phyloP scores from a whole-genome alignment of 2,888 invertebrate genomes.

The Phyto melanocephala region DNA sequence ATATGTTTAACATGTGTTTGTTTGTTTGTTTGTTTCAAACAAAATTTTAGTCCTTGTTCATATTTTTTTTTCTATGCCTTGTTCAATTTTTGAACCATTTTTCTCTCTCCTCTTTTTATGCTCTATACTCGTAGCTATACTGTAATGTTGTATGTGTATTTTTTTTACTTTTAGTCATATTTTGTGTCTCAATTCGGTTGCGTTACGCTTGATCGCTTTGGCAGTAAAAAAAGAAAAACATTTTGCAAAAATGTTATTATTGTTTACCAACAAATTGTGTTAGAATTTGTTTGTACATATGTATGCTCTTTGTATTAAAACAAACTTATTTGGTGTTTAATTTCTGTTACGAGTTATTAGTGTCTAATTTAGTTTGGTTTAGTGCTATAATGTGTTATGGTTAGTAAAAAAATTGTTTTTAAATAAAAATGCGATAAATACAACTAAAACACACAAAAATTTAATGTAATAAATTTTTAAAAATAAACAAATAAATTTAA shows the following conservation, averaged over 20 bases:
- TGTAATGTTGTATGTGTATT: too few relatives aligned
- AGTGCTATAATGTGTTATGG: slow-evolving; percentile 48
- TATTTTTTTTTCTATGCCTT: neutral
- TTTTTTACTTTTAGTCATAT: slow-evolving; percentile 17
- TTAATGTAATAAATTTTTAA: neutral
- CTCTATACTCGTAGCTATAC: too few relatives aligned
- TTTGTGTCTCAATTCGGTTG: neutral
- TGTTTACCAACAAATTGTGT: neutral
- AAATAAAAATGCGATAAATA: neutral
- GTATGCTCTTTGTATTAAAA: neutral
- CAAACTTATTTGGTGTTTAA: neutral
- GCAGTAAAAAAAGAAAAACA: slow-evolving; percentile 1
- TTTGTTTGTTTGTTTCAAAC: too few relatives aligned
- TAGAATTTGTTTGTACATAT: neutral
- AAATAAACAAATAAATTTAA: slow-evolving; percentile 20
- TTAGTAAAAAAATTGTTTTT: slow-evolving; percentile 27
- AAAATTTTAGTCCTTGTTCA: neutral
- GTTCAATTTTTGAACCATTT: slow-evolving; percentile 1
- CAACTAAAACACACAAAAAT: neutral
- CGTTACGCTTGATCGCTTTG: slow-evolving; percentile 1
- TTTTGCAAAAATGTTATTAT: slow-evolving; percentile 18
- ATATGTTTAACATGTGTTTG: slow-evolving; percentile 12
- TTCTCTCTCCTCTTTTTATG: neutral
- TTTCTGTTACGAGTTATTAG: slow-evolving; percentile 3
- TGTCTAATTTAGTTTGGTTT: slow-evolving; percentile 1